phyloP scores from a whole-genome alignment of 1,140 invertebrate genomes.

The Drosophila santomea region DNA sequence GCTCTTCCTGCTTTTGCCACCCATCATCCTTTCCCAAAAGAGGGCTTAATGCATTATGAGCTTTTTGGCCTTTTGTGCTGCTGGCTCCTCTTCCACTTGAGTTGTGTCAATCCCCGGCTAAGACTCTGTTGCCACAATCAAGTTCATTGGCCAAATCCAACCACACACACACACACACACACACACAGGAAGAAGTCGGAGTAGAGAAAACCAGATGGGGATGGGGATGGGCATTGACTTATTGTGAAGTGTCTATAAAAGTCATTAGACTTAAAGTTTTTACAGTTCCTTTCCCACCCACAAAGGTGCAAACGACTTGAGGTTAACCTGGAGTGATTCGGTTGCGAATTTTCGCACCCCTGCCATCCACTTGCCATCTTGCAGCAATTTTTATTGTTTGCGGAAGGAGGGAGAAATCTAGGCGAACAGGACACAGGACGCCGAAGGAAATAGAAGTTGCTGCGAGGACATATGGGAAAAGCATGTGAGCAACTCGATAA shows the following conservation, averaged over 20 bases:
- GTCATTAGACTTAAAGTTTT: constrained; percentile 75
- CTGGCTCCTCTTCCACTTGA: constrained; percentile 50
- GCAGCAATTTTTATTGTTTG: constrained; percentile 35
- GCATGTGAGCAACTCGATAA: constrained; percentile 75
- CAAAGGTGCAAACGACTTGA: constrained; percentile 46
- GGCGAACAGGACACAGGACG: constrained; percentile 5
- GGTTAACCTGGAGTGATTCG: constrained; percentile 60
- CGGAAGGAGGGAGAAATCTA: neutral
- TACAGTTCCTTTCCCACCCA: neutral
- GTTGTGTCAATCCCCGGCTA: constrained; percentile 53
- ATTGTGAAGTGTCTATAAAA: constrained; percentile 63
- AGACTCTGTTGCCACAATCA: constrained; percentile 57
- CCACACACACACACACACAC: constrained; percentile 19
- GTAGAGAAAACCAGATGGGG: neutral
- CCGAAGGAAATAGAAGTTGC: constrained; percentile 3
- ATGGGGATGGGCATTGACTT: constrained; percentile 2
- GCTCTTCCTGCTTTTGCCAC: constrained; percentile 4
- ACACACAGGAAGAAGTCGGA: constrained; percentile 2
- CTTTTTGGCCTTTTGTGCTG: constrained; percentile 48
- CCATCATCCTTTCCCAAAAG: neutral
- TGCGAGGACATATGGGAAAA: constrained; percentile 28
- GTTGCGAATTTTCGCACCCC: constrained; percentile 23
- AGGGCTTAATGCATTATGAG: constrained; percentile 53
- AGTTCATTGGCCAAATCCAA: constrained; percentile 61
- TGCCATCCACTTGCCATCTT: neutral